Evolutionary conservation across 2,797 vertebrate species (phyloP), one percentile per base, ranked within the genome.

Genomic region (Eulemur mongoz): DNA sequence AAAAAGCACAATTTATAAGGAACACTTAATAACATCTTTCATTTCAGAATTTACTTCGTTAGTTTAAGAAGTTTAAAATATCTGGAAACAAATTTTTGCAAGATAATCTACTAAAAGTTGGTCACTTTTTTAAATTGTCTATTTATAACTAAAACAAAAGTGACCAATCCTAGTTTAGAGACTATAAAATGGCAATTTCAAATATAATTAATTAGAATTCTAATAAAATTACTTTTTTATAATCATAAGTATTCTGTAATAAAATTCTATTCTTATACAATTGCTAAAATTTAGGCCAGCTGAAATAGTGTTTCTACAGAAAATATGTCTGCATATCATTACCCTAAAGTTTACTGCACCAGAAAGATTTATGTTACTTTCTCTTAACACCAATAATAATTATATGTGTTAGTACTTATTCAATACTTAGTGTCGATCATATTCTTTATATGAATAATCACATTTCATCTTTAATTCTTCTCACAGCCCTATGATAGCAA

Each of bases 101-200:
- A 72, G 73, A n/a, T 20, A 50, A 5, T 95, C 25, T 86, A 22
- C 27, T 50, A 86, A 92, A 95, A 90, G 57, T 45, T 11, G 17
- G 6, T 43, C 38, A 85, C 5, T 18, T 81, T 83, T 80, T 7
- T 14, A 95, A 88, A 50, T 30, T 59, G 13, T 59, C 32, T 81
- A 65, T 25, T 95, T 79, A 89, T 40, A 52, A 95, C 35, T 35
- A 95, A 95, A 89, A 54, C 4, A 69, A 76, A 54, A 54, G n/a
- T 65, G 18, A 79, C 8, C n/a, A 79, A 59, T 40, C 2, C 18
- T 67, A 32, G 14, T 38, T 93, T 54, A 85, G 12, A 85, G 57
- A 73, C 3, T 18, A 7, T 0, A 92, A 92, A 84, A 35, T 70
- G 15, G 32, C 73, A 91, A 88, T 93, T 45, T 95, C 4, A 5